Base-by-base conservation (phyloP, 2,113 vertebrate genomes). In the Paramisgurnus dabryanus region DNA sequence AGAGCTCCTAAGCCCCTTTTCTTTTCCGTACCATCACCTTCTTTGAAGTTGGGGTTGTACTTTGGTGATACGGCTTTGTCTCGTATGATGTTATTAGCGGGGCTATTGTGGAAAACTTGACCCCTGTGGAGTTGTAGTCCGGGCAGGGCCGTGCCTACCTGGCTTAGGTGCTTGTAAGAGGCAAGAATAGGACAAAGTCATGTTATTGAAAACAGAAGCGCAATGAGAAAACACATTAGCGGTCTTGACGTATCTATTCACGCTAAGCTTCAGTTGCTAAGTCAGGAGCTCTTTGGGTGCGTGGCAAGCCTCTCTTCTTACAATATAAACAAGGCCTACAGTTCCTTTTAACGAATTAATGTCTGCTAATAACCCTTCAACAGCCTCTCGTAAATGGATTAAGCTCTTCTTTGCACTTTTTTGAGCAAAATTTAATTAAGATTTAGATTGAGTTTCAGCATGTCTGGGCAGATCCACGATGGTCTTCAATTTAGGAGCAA, bases 21-120 rank as follows among this genome's bases (percentile, higher is more conserved):
- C 93, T 91, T 86, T 91, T 82, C 88, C 90, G 91, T 90, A 87
- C 93, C 80, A 94, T 94, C 93, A 90, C 93, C 93, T 94, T 93
- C 95, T 98, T 97, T 97, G 95, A 97, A 97, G 95, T 93, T 91
- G 90, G 90, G 92, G 91, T 94, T 91, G 92, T 92, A 93, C 94
- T 94, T 90, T 88, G 89, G 88, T 91, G 93, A 91, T 90, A 91
- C 89, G 90, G 88, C 91, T 92, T 82, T 89, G 90, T 95, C 95
- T 92, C 95, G 95, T 95, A 95, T 92, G 92, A 89, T 94, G 93
- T 94, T 95, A 95, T 97, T 97, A 96, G 93, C 94, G 89, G 65
- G 91, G 89, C 86, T 89, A 87, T 91, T 88, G 79, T 94, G 91
- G 91, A 95, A 93, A 95, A 95, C 93, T 93, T 95, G 93, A 95